Evolutionary conservation across 2,113 vertebrate species (phyloP), one percentile per base, ranked within the genome.

Genomic region (Climacteris rufus): DNA sequence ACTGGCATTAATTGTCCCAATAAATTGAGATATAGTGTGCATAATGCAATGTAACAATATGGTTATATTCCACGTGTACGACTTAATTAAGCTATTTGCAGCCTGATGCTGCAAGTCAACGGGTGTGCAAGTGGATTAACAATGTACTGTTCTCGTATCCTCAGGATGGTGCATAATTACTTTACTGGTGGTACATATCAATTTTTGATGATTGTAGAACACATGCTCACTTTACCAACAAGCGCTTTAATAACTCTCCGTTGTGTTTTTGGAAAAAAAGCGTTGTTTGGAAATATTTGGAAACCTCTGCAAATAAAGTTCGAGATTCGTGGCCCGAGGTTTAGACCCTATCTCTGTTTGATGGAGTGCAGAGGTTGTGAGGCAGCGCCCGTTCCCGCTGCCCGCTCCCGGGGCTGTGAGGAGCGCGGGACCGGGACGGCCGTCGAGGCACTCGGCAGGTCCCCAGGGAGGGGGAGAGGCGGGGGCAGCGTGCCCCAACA

Each of bases 1-100:
- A 96, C 91, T 93, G 78, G 90, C 96, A 98, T 98, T 98, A 98
- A 98, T 98, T 98, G 98, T 97, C 96, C 96, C 98, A 98, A 98
- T 98, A 98, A 98, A 98, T 97, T 98, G 98, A 98, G 98, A 98
- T 98, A 97, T 96, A 98, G 96, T 96, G 96, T 97, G 96, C 96
- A 95, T 97, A 97, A 97, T 96, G 97, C 97, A 98, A 97, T 96
- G 92, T 89, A 97, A 97, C 98, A 98, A 98, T 98, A 98, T 98
- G 98, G 97, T 98, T 97, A 98, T 97, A 98, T 98, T 98, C 97
- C 97, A 98, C 96, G 97, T 98, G 98, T 97, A 98, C 95, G 98
- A 98, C 98, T 98, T 98, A 98, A 98, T 98, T 98, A 98, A 98
- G 98, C 98, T 98, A 98, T 98, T 98, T 98, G 98, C 97, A 98